A percentile compares a stretch with the other conserved stretches of the same genome.
Evolutionary conservation across 2,888 invertebrate species (phyloP).

Genomic region (Conistra vaccinii): DNA sequence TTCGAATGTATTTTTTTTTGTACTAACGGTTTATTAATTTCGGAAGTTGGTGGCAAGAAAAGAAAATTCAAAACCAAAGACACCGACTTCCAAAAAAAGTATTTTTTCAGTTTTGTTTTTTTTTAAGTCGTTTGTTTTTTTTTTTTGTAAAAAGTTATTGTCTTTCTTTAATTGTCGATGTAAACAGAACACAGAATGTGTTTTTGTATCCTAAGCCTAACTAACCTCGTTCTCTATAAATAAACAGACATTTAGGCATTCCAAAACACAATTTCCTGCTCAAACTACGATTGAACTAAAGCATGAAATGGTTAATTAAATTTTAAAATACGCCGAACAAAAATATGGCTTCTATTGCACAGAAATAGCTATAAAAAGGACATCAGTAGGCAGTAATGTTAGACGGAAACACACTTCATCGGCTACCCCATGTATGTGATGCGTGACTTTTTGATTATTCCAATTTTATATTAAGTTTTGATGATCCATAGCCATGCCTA

Average conservation of each 20-base stretch:
- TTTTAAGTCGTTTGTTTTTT: too few species aligned
- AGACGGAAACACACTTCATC: conserved; percentile 77
- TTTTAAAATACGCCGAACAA: conserved; percentile 4
- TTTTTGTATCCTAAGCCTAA: neutral
- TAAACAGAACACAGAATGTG: neutral
- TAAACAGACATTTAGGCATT: neutral
- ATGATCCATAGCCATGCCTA: neutral
- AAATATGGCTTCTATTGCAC: conserved; percentile 32
- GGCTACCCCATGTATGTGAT: conserved; percentile 65
- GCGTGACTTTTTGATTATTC: conserved; percentile 52
- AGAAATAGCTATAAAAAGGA: conserved; percentile 40
- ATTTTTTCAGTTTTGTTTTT: too few species aligned
- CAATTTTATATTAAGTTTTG: conserved; percentile 2
- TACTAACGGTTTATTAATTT: too few species aligned
- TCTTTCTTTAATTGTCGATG: neutral
- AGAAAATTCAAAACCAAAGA: too few species aligned
- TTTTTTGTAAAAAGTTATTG: too few species aligned
- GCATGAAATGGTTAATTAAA: conserved; percentile 22
- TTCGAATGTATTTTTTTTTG: too few species aligned
- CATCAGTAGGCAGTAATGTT: conserved; percentile 18
- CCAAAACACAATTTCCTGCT: conserved; percentile 19
- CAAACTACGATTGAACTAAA: conserved; percentile 9
- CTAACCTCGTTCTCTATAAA: neutral
- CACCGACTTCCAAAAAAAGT: too few species aligned
- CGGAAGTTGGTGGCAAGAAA: too few species aligned